Base-by-base conservation (phyloP, 2,797 vertebrate species). In the Lacerta viridis region DNA sequence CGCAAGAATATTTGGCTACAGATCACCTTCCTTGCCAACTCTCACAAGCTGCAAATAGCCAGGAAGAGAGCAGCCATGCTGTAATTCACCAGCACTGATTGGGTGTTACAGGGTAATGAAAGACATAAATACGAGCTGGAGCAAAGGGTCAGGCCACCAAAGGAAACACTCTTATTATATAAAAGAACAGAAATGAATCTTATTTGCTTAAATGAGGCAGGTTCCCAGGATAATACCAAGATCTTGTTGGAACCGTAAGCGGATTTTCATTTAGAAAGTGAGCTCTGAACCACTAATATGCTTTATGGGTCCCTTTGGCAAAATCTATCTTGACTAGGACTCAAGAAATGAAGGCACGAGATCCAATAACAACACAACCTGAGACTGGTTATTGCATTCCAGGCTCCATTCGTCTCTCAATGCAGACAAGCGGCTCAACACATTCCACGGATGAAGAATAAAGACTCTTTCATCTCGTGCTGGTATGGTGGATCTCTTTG, bases 321-420 rank as follows among this genome's bases (percentile, higher is more conserved):
- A 90, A 92, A 86, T 84, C 89, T 75, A 87, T 90, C 91, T 89
- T 93, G 94, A 92, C 95, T 84, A 64, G 81, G 41, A 85, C 81
- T 96, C 93, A 93, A 96, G 96, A 97, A 97, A 93, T 0, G 1
- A 96, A 88, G 88, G 92, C 78, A 84, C 86, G 6, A 85, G 84
- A 88, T 96, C 94, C 96, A 96, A 94, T 89, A 96, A 96, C 87
- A 96, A 95, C 93, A 95, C 41, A 94, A 94, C 55, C 85, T 41
- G 91, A 93, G 90, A 87, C 93, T 1, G 0, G 90, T 90, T 90
- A 81, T 88, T 91, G 90, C 88, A 93, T 95, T 94, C 83, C 93
- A 93, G 89, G 84, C 87, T 88, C 89, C 90, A 91, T 92, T 90
- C 80, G 83, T 93, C 84, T 88, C 94, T 93, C 95, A 94, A 91